Evolutionary conservation across 1,140 invertebrate genomes (phyloP), one percentile per base, ranked within the genome.

Genomic region (Neodiprion virginianus): DNA sequence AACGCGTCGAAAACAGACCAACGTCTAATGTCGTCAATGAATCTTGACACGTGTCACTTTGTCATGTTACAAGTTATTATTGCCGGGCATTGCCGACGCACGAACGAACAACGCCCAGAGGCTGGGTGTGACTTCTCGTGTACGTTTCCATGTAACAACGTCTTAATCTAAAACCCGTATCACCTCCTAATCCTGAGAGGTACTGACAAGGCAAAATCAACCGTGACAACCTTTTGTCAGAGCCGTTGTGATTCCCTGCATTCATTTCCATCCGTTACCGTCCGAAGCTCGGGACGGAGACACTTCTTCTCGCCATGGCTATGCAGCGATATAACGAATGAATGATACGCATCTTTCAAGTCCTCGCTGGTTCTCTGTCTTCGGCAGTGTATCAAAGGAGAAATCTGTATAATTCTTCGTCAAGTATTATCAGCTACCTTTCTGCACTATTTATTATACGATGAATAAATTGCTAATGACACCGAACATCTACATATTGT

Each of bases 61-160:
- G 53, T 61, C 53, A 61, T 61, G 53, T 61, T 61, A 61, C 53
- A 61, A 12, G 53, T 61, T 12, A 61, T 61, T 61, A 61, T 61
- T 61, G 53, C n/a, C 8, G 53, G 53, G 11, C 53, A 40, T 40
- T 40, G 28, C 28, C 28, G 28, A 40, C 4, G 28, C 28, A 40
- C 28, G 28, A 61, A 61, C 11, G n/a, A 61, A 61, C 11, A 4
- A 61, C 53, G 53, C 53, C 53, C 53, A 8, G 53, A 61, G 53
- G 7, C 53, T 61, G 53, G 11, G 11, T 61, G 11, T 61, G 28
- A 40, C 28, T 40, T 40, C 28, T 40, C 28, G 28, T 5, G 53
- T 17, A 61, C 53, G 53, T 61, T 12, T 61, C 11, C n/a, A 40
- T 4, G 53, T 17, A 61, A 12, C 53, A 17, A 61, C 53, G 53